Base-by-base conservation (phyloP, 2,113 vertebrate genomes). In the Pholis gunnellus region DNA sequence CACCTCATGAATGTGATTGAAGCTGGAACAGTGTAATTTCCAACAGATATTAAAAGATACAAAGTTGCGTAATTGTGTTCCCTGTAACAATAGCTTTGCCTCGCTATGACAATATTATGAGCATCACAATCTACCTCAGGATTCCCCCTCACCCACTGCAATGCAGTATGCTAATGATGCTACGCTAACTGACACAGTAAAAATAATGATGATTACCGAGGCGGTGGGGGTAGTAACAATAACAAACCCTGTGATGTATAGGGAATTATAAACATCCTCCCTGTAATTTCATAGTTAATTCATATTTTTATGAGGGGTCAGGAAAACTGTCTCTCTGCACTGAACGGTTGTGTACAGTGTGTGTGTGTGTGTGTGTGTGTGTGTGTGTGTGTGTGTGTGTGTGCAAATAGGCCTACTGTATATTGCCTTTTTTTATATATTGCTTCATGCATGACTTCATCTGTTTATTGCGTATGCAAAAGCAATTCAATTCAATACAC, bases 141-240 rank as follows among this genome's bases (percentile, higher is more conserved):
- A 87, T 78, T 76, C 61, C 86, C 86, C 60, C 82, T 84, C 74
- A 42, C 56, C 67, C 75, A 68, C 70, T 25, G 69, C 66, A 84
- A 76, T 81, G 85, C 75, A 38, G 81, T 87, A 83, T 86, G 77
- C 83, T 92, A 85, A 92, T 93, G 84, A 90, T 75, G 80, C 86
- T 64, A 79, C 60, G 56, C 85, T 88, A 87, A 81, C 83, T 76
- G 84, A 68, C 82, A 68, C 86, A 86, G 82, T 92, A 83, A 86
- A 90, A 88, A 68, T 87, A 90, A 91, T 84, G 82, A 89, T 89
- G 75, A 92, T 89, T 86, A 79, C 76, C 8, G 9, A 78, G 87
- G 63, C 40, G 10, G 20, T n/a, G 69, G 65, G 64, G 71, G 68
- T 54, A 25, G 75, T 40, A 85, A 87, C 74, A 88, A 85, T 85